Evolutionary conservation across 1,140 invertebrate species (phyloP).

Genomic region (Diuraphis noxia): DNA sequence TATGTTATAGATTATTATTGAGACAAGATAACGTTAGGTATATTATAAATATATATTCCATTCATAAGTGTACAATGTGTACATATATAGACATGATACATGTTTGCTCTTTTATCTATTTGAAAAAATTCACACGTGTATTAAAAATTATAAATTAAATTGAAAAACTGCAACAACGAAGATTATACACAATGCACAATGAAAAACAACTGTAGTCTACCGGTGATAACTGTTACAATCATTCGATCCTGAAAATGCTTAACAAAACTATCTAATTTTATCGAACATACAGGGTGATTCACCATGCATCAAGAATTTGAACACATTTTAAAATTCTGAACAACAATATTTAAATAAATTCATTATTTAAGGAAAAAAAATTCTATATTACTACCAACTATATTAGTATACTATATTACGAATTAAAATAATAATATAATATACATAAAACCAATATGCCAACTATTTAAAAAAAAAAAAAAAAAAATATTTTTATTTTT

Average conservation of each 20-base stretch:
- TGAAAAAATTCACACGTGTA: background rate
- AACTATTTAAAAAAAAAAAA: no score
- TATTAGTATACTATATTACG: no score
- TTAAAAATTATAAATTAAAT: background rate
- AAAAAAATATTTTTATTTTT: no score
- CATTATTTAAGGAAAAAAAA: no score
- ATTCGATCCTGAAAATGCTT: background rate
- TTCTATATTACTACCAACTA: no score
- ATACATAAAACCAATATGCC: no score
- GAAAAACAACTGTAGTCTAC: background rate
- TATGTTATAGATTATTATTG: background rate
- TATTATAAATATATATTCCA: background rate
- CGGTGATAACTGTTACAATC: background rate
- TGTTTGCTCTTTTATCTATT: background rate
- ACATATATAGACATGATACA: background rate
- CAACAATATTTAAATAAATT: no score
- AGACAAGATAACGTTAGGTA: no score
- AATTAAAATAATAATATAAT: no score
- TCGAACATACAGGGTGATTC: no score
- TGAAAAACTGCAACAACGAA: background rate
- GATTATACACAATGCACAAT: background rate
- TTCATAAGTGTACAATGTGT: background rate
- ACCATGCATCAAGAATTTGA: no score
- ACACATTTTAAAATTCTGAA: no score
- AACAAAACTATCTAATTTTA: background rate